phyloP scores from a whole-genome alignment of 1,140 invertebrate genomes.

The Mamestra configurata region DNA sequence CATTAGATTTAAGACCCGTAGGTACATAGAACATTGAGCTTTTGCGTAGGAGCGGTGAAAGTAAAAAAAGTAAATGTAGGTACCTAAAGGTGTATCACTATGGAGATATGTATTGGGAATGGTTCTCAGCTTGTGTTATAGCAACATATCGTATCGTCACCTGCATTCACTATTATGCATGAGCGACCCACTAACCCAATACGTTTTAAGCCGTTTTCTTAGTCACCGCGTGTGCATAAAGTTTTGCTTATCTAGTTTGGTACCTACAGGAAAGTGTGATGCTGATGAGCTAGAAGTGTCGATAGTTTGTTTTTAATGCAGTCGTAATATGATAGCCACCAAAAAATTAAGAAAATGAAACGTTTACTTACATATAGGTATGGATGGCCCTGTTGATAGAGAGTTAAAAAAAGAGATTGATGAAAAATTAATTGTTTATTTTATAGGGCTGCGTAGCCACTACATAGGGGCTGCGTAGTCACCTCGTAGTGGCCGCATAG shows the following conservation, averaged over 20 bases:
- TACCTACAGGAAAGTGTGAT: neutral
- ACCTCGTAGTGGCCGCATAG: no score
- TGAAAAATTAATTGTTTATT: no score
- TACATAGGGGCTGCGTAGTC: no score
- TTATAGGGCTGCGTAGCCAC: no score
- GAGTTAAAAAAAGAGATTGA: no score
- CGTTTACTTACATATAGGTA: no score
- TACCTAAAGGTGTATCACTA: neutral
- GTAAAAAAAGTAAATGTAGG: neutral
- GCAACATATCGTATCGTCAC: conserved; percentile 1
- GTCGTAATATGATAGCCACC: no score
- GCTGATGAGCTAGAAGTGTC: neutral
- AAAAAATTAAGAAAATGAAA: no score
- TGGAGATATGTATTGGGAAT: neutral
- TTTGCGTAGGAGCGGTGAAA: neutral
- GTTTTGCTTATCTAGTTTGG: neutral
- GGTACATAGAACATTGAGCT: neutral
- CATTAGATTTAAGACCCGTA: conserved; percentile 5
- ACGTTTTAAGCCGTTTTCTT: conserved; percentile 2
- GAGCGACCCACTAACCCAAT: conserved; percentile 36
- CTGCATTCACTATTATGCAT: conserved; percentile 26
- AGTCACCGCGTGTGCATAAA: neutral
- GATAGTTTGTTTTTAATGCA: no score
- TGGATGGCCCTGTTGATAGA: no score
- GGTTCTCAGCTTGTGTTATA: neutral